Evolutionary conservation across 1,140 invertebrate genomes (phyloP), one percentile per base, ranked within the genome.

Genomic region (Lycorma delicatula): DNA sequence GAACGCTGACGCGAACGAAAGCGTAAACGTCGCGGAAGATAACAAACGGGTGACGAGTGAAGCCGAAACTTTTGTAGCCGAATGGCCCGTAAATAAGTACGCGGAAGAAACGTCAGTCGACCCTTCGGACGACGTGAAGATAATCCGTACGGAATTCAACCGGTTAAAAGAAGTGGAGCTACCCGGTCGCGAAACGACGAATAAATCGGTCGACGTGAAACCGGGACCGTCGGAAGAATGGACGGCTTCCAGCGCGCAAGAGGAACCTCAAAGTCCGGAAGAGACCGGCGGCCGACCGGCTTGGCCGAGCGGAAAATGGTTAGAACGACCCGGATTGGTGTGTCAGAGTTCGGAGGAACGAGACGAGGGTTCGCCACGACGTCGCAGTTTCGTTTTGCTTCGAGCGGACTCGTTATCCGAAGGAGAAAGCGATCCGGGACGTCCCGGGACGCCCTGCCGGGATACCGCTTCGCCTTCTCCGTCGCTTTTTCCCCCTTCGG

Each of bases 271-370:
- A 18, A 79, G 76, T 68, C 77, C 78, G 4, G 74, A 73, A 59
- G 58, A 71, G 58, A 13, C 12, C 3, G 34, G 25, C n/a, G 22
- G 20, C 7, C n/a, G 47, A 46, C 54, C 56, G 7, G 13, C 29
- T 1, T 59, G 58, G 26, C 38, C 61, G 4, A 48, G 38, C 9
- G 38, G 27, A 46, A 25, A 51, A 3, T 60, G 59, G 59, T 51
- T 51, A 26, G 57, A 44, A 48, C 64, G 79, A 9, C 76, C 77
- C 23, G 73, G 74, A 66, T 75, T 86, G 47, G 78, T 80, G 3
- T 81, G 79, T 52, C 84, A 86, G 66, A 85, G 82, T 64, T 85
- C 83, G 28, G 84, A 86, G 63, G 84, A 87, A 63, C 77, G 78
- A 66, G 83, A 86, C 29, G 84, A 86, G 52, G 52, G 49, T 13